Evolutionary conservation across 2,113 vertebrate species (phyloP).

Genomic region (Lathamus discolor): DNA sequence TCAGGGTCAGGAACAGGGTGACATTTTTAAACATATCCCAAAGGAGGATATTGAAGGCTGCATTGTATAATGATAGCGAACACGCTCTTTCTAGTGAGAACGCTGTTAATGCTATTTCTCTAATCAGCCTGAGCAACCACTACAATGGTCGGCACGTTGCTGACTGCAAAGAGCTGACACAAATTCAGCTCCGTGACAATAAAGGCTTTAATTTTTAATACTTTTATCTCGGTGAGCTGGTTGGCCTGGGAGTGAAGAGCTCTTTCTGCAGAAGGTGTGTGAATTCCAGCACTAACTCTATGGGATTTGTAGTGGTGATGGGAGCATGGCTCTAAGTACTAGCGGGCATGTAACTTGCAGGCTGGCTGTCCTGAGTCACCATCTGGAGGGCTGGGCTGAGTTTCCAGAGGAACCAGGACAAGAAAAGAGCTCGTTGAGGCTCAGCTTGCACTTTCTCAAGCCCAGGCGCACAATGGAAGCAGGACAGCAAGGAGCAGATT

Average conservation of each 20-base stretch:
- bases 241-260: neutral
- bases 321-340: neutral
- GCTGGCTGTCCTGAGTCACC: slow-evolving; percentile 5
- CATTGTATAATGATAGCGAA: neutral
- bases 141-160: neutral
- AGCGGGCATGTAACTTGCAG: neutral
- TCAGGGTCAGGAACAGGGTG: neutral
- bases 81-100: neutral
- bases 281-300: neutral
- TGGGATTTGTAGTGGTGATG: neutral
- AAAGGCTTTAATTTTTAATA: neutral
- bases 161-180: neutral
- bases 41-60: neutral
- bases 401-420: slow-evolving; percentile 62
- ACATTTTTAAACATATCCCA: neutral
- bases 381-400: slow-evolving; percentile 27
- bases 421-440: neutral
- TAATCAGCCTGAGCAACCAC: neutral
- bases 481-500: neutral
- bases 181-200: neutral
- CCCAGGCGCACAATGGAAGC: slow-evolving; percentile 16
- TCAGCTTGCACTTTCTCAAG: slow-evolving; percentile 50
- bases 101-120: neutral
- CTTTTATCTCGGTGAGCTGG: neutral
- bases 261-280: neutral